Base-by-base conservation (phyloP, 2,888 invertebrate genomes). In the Leptinotarsa peninsularis region DNA sequence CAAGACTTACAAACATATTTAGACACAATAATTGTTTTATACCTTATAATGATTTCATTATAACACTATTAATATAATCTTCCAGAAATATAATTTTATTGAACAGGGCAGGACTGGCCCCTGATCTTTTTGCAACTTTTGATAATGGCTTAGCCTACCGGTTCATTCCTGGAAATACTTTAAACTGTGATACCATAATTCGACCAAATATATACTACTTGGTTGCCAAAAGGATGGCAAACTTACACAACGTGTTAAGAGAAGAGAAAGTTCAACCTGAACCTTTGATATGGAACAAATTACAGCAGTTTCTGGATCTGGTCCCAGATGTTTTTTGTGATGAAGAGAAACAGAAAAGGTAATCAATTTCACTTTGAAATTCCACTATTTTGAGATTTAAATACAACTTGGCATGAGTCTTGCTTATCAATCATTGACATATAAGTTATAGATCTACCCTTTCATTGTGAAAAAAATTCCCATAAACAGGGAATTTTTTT, bases 141-240 rank as follows among this genome's bases (percentile, higher is more conserved):
- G 91, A 93, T 82, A 99, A 99, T 91, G 99, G 99, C 15, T 90
- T 99, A 80, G 95, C 94, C 58, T 99, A 98, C 88, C 94, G 96
- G 87, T 96, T 92, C 87, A 92, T 94, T 79, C 94, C 95, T 79
- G 99, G 99, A 66, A 91, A 91, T 76, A 94, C 94, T n/a, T 88
- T 96, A 23, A 93, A 91, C 77, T 88, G 90, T 21, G 90, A 92
- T 60, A 91, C 91, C 78, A 94, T 95, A 7, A 87, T 90, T 71
- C 87, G 92, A 79, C 91, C 91, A 14, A 89, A 91, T 81, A 91
- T 96, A 80, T 95, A 94, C 90, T 90, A 90, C 52, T 88, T 95
- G 77, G 92, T 98, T 17, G 96, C 97, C 0, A 90, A 89, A 81
- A 93, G 94, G 85, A 93, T 98, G 94, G 97, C 95, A 17, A 91